These are phyloP conservation scores for Microhierax caerulescens DNA, from an alignment of 2,797 vertebrate genomes.

Conservation along the genomic window DNA sequence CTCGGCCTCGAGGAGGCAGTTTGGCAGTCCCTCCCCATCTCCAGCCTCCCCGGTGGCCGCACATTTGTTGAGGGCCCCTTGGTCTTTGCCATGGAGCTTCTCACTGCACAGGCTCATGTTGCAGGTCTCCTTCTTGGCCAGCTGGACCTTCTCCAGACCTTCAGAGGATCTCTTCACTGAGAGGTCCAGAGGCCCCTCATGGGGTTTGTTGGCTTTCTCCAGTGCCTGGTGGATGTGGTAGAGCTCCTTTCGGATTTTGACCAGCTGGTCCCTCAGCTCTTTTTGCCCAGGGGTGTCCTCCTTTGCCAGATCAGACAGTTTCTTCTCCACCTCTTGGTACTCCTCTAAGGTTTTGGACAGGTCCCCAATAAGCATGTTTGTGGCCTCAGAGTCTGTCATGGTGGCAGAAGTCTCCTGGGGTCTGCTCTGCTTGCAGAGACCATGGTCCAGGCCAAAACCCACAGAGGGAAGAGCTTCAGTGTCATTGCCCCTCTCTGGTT, in stretches of 20 bases:
- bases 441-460: neutral
- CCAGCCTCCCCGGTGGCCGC: neutral
- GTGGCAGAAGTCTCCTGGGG: constrained; percentile 7
- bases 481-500: constrained; percentile 33
- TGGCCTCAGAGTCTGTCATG: constrained; percentile 64
- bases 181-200: constrained; percentile 89
- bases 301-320: constrained; percentile 83
- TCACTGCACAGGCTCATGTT: neutral
- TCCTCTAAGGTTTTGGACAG: constrained; percentile 90
- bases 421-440: constrained; percentile 31
- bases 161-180: constrained; percentile 83
- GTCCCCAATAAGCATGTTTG: constrained; percentile 81
- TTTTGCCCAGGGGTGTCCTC: constrained; percentile 83
- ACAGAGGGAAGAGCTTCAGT: constrained; percentile 30
- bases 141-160: constrained; percentile 24
- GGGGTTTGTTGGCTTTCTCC: constrained; percentile 79
- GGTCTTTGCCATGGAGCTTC: neutral
- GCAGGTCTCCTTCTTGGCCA: constrained; percentile 46
- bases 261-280: constrained; percentile 89
- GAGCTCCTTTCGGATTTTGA: constrained; percentile 91
- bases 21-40: constrained; percentile 14
- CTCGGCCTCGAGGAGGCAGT: constrained; percentile 74
- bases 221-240: constrained; percentile 91
- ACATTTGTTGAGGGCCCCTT: neutral
- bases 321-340: constrained; percentile 88